These are phyloP conservation scores for Hydrotaea cyrtoneurina DNA, from an alignment of 2,888 invertebrate species.

Conservation along the genomic window DNA sequence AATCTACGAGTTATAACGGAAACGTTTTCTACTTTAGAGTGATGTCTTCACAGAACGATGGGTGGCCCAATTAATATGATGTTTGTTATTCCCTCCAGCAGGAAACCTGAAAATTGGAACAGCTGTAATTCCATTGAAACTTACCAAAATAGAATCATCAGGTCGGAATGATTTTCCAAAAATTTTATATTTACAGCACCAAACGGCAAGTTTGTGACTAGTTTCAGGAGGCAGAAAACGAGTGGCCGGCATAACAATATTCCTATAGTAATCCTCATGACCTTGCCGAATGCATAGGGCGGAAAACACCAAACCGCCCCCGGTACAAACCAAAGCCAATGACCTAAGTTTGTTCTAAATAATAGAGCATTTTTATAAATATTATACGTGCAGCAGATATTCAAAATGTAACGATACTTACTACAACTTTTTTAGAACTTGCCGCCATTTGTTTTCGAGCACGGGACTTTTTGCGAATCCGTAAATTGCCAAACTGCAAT, in stretches of 20 bases:
- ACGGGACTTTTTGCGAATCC: too few relatives aligned
- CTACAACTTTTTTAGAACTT: constrained; percentile 38
- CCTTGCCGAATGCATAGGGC: constrained; percentile 69
- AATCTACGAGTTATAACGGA: too few relatives aligned
- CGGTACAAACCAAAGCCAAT: constrained; percentile 67
- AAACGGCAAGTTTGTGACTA: constrained; percentile 90
- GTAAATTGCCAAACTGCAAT: too few relatives aligned
- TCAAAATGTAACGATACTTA: background rate
- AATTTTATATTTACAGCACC: constrained; percentile 88
- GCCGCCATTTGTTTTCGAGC: constrained; percentile 44
- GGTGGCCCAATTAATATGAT: too few relatives aligned
- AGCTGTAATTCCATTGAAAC: background rate
- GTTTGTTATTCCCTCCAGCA: too few relatives aligned
- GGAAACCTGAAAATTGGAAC: too few relatives aligned
- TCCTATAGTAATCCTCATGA: constrained; percentile 69
- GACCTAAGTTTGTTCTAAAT: constrained; percentile 70
- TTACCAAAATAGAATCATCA: constrained; percentile 86
- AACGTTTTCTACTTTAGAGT: too few relatives aligned
- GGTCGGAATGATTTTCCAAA: constrained; percentile 78
- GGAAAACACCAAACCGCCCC: constrained; percentile 69
- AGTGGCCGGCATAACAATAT: constrained; percentile 73
- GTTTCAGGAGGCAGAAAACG: constrained; percentile 88
- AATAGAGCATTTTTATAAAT: too few relatives aligned
- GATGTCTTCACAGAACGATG: too few relatives aligned
- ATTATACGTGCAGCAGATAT: too few relatives aligned